Evolutionary conservation across 2,113 vertebrate species (phyloP).

Genomic region (Edolisoma coerulescens): DNA sequence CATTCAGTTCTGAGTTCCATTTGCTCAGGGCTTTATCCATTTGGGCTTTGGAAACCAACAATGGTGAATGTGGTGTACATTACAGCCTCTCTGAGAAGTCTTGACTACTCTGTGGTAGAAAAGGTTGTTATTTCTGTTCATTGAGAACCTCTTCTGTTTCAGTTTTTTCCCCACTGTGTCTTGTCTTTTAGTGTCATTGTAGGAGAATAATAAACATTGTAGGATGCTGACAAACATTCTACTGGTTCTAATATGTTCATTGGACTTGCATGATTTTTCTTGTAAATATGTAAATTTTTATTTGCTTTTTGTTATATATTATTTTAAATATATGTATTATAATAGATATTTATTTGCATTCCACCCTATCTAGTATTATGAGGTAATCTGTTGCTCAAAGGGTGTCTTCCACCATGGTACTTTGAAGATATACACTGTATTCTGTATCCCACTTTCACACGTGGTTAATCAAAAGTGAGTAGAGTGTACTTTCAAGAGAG

Average conservation of each 20-base stretch:
- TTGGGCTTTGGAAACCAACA: neutral
- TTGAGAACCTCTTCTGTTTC: neutral
- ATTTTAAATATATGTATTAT: neutral
- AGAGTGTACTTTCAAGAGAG: neutral
- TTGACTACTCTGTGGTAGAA: neutral
- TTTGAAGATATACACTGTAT: neutral
- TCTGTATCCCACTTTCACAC: neutral
- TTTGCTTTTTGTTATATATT: neutral
- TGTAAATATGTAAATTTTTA: neutral
- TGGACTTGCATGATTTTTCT: neutral
- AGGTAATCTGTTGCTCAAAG: neutral
- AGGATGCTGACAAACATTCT: neutral
- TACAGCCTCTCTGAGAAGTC: neutral
- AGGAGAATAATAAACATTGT: neutral
- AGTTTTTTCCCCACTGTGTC: neutral
- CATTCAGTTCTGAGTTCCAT: neutral
- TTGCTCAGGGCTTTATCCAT: neutral
- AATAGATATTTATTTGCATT: neutral
- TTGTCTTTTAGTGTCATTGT: neutral
- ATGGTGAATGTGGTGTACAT: neutral
- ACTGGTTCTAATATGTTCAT: rapidly evolving
- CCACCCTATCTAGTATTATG: neutral
- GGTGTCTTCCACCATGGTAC: neutral
- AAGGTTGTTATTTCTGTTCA: neutral
- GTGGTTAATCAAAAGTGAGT: neutral